These are phyloP conservation scores for Ariolimax columbianus DNA, from an alignment of 2,888 invertebrate genomes.

Conservation along the genomic window DNA sequence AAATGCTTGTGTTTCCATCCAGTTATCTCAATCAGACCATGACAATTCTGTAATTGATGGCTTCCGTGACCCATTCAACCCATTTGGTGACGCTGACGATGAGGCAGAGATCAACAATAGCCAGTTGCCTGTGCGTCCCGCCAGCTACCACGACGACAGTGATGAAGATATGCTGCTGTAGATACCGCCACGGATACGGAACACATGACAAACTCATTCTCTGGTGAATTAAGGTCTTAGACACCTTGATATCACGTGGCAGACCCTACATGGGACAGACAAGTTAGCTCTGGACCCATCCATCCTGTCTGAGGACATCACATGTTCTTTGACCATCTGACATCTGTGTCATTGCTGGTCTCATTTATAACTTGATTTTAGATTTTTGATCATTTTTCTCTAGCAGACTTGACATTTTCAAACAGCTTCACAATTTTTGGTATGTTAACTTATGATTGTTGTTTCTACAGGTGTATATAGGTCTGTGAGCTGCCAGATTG, in stretches of 20 bases:
- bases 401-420: too few relatives aligned
- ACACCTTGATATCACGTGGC: not conserved
- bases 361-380: too few relatives aligned
- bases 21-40: constrained; percentile 54
- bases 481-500: too few relatives aligned
- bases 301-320: too few relatives aligned
- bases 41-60: constrained; percentile 51
- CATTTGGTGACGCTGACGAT: constrained; percentile 52
- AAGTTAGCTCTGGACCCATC: too few relatives aligned
- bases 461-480: too few relatives aligned
- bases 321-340: too few relatives aligned
- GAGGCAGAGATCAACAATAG: constrained; percentile 56
- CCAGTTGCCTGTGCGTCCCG: constrained; percentile 33
- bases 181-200: not conserved
- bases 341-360: too few relatives aligned
- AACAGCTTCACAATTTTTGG: too few relatives aligned
- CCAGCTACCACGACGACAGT: constrained; percentile 64
- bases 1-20: constrained; percentile 26
- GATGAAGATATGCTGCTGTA: constrained; percentile 63
- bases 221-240: not conserved
- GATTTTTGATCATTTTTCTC: too few relatives aligned
- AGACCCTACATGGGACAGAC: too few relatives aligned
- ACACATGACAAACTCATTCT: not conserved
- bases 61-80: constrained; percentile 54
- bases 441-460: too few relatives aligned